A percentile compares a stretch with the other conserved stretches of the same genome.
These are phyloP conservation scores for Rhyacophila evoluta DNA, from an alignment of 2,888 invertebrate genomes.

Conservation along the genomic window DNA sequence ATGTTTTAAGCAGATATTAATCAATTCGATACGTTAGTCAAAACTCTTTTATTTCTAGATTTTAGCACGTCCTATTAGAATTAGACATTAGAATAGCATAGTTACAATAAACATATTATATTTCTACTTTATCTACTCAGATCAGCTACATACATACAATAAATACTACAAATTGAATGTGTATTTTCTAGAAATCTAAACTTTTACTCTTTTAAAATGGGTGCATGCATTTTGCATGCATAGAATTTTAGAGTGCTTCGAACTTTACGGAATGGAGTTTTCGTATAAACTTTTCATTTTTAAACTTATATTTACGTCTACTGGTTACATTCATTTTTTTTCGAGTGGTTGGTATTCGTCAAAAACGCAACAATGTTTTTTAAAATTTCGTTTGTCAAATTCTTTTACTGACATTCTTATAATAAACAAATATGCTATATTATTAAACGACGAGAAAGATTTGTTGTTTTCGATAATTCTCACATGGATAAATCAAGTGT, in stretches of 20 bases:
- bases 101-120: neutral
- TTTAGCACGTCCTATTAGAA: conserved; percentile 30
- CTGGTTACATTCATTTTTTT: neutral
- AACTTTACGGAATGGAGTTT: neutral
- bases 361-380: no score
- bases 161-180: neutral
- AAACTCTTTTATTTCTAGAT: neutral
- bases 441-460: no score
- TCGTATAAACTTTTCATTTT: neutral
- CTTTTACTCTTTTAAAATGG: neutral
- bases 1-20: no score
- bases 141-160: neutral
- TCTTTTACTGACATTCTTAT: no score
- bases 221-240: conserved; percentile 42
- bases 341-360: conserved; percentile 1
- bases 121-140: neutral
- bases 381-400: no score
- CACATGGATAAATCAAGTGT: no score
- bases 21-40: no score
- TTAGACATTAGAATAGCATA: conserved; percentile 34
- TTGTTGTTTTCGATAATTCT: no score
- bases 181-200: neutral
- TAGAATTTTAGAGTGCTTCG: no score
- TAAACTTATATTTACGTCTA: no score
- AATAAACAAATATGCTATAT: no score